Evolutionary conservation across 92 coral and sea anemone species (phyloP).

Genomic region (Actinernus sp.): DNA sequence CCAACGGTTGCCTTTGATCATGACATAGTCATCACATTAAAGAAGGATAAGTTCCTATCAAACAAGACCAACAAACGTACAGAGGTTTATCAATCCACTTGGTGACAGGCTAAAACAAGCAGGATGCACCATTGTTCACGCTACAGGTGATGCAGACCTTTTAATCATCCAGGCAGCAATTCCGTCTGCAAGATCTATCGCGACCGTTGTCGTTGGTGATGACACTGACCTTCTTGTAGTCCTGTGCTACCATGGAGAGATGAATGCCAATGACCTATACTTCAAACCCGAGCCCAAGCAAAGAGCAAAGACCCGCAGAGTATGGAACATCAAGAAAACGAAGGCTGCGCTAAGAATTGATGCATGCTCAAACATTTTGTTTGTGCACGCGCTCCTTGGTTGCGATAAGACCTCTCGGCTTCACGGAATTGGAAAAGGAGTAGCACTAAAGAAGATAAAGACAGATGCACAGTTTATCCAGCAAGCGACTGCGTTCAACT

Average conservation of each 20-base stretch:
- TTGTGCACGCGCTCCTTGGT: conserved; percentile 48
- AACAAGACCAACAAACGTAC: conserved; percentile 14
- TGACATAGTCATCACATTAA: conserved; percentile 2
- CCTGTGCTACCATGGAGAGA: conserved; percentile 17
- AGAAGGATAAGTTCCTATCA: conserved; percentile 32
- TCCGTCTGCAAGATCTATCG: conserved; percentile 4
- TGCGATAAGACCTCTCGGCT: conserved; percentile 64
- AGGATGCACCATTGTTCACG: conserved; percentile 12
- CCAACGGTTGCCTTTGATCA: conserved; percentile 15
- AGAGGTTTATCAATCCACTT: too few relatives aligned
- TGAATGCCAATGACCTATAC: conserved; percentile 20
- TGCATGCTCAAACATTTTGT: conserved; percentile 11
- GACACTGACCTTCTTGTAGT: conserved; percentile 36
- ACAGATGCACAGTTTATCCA: conserved; percentile 6
- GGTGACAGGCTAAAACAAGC: background rate
- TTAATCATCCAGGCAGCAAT: conserved; percentile 11
- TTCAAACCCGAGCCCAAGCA: conserved; percentile 37
- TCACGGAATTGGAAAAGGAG: conserved; percentile 56
- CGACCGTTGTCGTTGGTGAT: conserved; percentile 35
- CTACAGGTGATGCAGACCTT: conserved; percentile 17
- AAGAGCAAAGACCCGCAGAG: background rate
- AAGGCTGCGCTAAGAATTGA: conserved; percentile 4
- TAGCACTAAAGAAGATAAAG: conserved; percentile 26
- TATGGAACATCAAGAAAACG: background rate
- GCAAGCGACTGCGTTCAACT: conserved; percentile 17